These are phyloP conservation scores for Drosophila murphyi DNA, from an alignment of 1,140 invertebrate species.

Conservation along the genomic window DNA sequence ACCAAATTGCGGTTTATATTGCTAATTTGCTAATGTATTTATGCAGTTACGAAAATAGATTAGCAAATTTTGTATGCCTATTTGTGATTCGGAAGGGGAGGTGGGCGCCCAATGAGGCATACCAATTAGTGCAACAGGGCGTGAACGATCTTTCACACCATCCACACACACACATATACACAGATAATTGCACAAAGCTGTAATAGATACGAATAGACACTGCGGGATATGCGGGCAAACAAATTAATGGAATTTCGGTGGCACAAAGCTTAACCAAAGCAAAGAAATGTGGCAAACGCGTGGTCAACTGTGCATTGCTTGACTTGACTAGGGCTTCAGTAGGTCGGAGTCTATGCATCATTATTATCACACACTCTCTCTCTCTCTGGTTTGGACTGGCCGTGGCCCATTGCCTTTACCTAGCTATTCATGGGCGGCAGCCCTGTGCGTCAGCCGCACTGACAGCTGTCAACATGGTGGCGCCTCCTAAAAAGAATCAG, in stretches of 20 bases:
- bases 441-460: conserved; percentile 40
- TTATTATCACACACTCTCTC: not conserved
- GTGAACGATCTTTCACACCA: conserved; percentile 58
- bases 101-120: conserved; percentile 57
- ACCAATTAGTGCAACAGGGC: conserved; percentile 76
- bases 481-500: conserved; percentile 50
- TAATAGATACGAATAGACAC: not conserved
- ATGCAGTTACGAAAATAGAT: conserved; percentile 53
- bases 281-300: not conserved
- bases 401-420: conserved; percentile 21
- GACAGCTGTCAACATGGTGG: conserved; percentile 65
- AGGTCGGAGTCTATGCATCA: conserved; percentile 1
- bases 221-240: conserved; percentile 3
- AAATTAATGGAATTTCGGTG: conserved; percentile 33
- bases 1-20: conserved; percentile 25
- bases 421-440: conserved; percentile 1
- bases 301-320: conserved; percentile 10
- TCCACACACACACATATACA: conserved; percentile 6
- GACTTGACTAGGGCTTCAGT: not conserved
- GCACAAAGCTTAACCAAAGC: conserved; percentile 15
- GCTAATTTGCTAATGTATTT: conserved; percentile 61
- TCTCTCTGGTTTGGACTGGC: not conserved
- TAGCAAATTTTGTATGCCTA: conserved; percentile 24
- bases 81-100: not conserved
- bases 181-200: conserved; percentile 3